phyloP scores from a whole-genome alignment of 37 sponge, comb jelly and placozoan species.

The Crambe crambe region DNA sequence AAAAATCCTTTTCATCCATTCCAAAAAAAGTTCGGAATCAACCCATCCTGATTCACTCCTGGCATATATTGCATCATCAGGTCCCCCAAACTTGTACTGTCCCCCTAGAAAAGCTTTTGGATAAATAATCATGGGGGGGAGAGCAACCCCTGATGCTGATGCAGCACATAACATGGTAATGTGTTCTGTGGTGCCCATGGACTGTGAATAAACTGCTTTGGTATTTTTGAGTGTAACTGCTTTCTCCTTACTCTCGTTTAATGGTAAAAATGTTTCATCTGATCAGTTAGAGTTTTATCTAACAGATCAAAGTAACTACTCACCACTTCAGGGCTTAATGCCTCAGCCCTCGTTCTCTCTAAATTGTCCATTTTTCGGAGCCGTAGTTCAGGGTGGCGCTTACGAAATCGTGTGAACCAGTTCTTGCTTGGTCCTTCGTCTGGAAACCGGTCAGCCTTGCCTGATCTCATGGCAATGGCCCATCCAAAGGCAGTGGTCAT shows the following conservation, averaged over 20 bases:
- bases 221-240: not conserved
- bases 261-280: conserved; percentile 24
- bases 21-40: conserved; percentile 9
- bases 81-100: not conserved
- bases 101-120: conserved; percentile 7
- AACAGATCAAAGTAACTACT: not conserved
- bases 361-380: too few relatives aligned
- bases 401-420: too few relatives aligned
- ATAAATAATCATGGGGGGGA: conserved; percentile 11
- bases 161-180: conserved; percentile 17
- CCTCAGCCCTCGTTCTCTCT: too few relatives aligned
- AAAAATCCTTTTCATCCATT: conserved; percentile 17
- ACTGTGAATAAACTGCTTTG: not conserved
- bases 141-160: not conserved
- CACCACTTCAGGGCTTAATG: conserved; percentile 6
- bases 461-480: too few relatives aligned
- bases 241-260: not conserved
- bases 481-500: too few relatives aligned
- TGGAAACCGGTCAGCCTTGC: too few relatives aligned
- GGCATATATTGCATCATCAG: conserved; percentile 16
- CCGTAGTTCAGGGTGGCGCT: too few relatives aligned
- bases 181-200: not conserved
- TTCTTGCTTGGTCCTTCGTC: too few relatives aligned
- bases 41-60: conserved; percentile 27
- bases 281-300: not conserved